Evolutionary conservation across 1,140 invertebrate species (phyloP).

Genomic region (Drosophila nannoptera): DNA sequence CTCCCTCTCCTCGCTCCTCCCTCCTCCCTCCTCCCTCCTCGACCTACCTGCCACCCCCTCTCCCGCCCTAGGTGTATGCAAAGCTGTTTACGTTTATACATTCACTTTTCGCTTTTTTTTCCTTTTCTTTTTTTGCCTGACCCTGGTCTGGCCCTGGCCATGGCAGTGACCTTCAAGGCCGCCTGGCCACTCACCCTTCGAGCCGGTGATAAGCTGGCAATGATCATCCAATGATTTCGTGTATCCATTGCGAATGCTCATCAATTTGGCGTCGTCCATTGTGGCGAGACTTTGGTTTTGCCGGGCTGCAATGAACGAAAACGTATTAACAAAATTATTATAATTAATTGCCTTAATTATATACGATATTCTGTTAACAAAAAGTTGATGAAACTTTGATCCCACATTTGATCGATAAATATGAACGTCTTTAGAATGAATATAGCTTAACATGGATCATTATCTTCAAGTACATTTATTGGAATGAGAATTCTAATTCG

Average conservation of each 20-base stretch:
- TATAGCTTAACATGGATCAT: too few relatives aligned
- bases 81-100: constrained; percentile 5
- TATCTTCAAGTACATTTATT: too few relatives aligned
- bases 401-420: neutral
- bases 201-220: constrained; percentile 62
- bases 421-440: too few relatives aligned
- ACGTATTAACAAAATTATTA: neutral
- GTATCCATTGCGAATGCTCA: constrained; percentile 61
- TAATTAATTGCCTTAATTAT: neutral
- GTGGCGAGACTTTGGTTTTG: constrained; percentile 22
- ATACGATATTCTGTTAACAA: neutral
- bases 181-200: constrained; percentile 54
- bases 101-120: too few relatives aligned
- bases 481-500: too few relatives aligned
- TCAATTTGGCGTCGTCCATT: constrained; percentile 67
- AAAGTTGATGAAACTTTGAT: neutral
- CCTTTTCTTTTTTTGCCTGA: too few relatives aligned
- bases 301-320: constrained; percentile 25
- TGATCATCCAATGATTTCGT: constrained; percentile 65
- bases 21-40: too few relatives aligned
- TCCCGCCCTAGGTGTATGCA: too few relatives aligned
- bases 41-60: too few relatives aligned
- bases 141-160: constrained; percentile 5
- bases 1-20: neutral
- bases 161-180: neutral